These are phyloP conservation scores for Steatornis caripensis DNA, from an alignment of 2,113 vertebrate species.

Conservation along the genomic window DNA sequence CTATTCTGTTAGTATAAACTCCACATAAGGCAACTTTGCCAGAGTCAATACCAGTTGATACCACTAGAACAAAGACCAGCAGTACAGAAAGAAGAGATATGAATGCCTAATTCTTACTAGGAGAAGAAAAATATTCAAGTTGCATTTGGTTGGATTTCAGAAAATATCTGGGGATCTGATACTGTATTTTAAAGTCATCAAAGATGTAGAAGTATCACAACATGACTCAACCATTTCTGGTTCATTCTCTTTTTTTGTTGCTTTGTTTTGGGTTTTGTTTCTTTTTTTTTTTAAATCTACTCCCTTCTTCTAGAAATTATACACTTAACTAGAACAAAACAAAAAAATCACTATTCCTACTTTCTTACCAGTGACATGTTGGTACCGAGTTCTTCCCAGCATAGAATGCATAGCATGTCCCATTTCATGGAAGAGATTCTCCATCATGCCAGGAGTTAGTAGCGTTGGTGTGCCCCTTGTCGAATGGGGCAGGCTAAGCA, in stretches of 20 bases:
- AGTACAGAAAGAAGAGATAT: background rate
- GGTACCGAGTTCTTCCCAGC: conserved; percentile 93
- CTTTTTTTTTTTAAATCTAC: background rate
- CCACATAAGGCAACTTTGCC: background rate
- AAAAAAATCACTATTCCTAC: background rate
- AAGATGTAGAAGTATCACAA: background rate
- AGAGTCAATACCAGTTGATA: background rate
- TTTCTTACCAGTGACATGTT: conserved; percentile 89
- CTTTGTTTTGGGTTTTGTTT: background rate
- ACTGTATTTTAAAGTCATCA: background rate
- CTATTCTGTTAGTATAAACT: background rate
- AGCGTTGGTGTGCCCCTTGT: conserved; percentile 78
- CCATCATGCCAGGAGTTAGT: conserved; percentile 94
- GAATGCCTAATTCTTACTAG: background rate
- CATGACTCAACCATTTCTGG: background rate
- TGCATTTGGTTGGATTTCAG: background rate
- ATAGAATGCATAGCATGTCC: conserved; percentile 99
- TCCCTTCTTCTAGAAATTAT: background rate
- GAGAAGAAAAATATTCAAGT: background rate
- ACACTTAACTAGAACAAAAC: background rate
- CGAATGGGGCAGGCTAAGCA: conserved; percentile 89
- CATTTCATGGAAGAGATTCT: conserved; percentile 99
- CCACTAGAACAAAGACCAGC: background rate
- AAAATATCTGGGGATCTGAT: background rate
- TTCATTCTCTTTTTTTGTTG: background rate